phyloP scores from a whole-genome alignment of 2,113 vertebrate species.

The Dipodomys ordii region DNA sequence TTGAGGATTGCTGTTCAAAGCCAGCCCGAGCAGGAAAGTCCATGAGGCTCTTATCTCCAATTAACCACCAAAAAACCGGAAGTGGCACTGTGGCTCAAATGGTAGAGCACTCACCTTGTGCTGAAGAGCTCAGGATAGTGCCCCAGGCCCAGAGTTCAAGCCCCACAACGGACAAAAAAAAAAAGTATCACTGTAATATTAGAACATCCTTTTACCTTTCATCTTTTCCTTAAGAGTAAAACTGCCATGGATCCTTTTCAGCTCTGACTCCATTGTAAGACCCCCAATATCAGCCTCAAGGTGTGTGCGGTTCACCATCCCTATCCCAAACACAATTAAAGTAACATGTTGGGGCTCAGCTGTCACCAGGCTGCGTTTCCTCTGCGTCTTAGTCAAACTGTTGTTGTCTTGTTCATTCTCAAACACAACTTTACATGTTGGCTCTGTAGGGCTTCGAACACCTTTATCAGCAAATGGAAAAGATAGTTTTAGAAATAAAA shows the following conservation, averaged over 20 bases:
- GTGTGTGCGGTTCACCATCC: constrained; percentile 98
- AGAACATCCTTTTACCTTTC: constrained; percentile 90
- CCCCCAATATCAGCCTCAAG: constrained; percentile 98
- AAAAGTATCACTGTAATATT: background rate
- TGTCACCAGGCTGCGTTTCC: constrained; percentile 94
- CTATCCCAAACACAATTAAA: constrained; percentile 97
- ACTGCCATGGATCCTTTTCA: constrained; percentile 98
- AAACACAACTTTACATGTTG: constrained; percentile 93
- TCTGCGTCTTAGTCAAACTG: constrained; percentile 87
- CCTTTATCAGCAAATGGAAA: constrained; percentile 75
- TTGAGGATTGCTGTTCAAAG: no score
- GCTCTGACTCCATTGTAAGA: constrained; percentile 97
- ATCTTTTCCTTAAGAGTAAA: constrained; percentile 99
- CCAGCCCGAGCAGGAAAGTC: no score
- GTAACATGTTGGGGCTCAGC: constrained; percentile 96
- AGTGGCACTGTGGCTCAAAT: no score
- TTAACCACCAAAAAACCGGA: no score
- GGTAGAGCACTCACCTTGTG: no score
- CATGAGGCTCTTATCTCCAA: no score
- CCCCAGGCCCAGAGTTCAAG: no score
- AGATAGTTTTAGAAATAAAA: background rate
- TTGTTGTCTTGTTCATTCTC: constrained; percentile 94
- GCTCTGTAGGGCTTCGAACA: constrained; percentile 92
- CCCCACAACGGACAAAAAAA: no score
- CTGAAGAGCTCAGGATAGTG: no score